phyloP scores from a whole-genome alignment of 2,888 invertebrate species.

The Phaedon cochleariae region DNA sequence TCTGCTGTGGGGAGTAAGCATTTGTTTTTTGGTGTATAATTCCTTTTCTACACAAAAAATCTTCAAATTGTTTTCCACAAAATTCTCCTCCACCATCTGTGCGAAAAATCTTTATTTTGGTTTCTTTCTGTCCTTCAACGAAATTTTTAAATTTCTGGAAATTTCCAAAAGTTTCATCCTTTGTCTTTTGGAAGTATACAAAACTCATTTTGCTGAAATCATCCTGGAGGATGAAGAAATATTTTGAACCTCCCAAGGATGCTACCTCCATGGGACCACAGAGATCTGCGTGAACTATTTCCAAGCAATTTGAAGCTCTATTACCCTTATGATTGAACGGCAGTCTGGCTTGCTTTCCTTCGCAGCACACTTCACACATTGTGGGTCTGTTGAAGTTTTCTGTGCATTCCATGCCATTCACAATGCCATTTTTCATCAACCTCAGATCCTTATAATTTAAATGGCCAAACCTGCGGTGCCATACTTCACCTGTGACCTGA shows the following conservation, averaged over 20 bases:
- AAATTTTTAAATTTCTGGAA: constrained; percentile 29
- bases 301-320: neutral
- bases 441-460: constrained; percentile 25
- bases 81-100: constrained; percentile 30
- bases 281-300: constrained; percentile 30
- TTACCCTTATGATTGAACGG: constrained; percentile 23
- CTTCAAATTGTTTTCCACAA: constrained; percentile 22
- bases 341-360: constrained; percentile 19
- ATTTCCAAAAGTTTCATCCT: constrained; percentile 25
- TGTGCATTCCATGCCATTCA: constrained; percentile 10
- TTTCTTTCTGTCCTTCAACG: constrained; percentile 21
- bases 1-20: constrained; percentile 29
- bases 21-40: constrained; percentile 34
- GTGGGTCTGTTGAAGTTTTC: constrained; percentile 12
- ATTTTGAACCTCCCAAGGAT: constrained; percentile 29
- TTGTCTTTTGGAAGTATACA: constrained; percentile 33
- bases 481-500: constrained; percentile 18
- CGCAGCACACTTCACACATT: constrained; percentile 21
- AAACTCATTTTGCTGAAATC: constrained; percentile 32
- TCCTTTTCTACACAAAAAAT: constrained; percentile 26
- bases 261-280: constrained; percentile 31
- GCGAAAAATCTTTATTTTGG: constrained; percentile 26
- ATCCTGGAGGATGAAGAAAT: constrained; percentile 31
- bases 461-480: constrained; percentile 32
- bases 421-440: constrained; percentile 13